Evolutionary conservation across 1,140 invertebrate genomes (phyloP).

Genomic region (Lordiphosa clarofinis): DNA sequence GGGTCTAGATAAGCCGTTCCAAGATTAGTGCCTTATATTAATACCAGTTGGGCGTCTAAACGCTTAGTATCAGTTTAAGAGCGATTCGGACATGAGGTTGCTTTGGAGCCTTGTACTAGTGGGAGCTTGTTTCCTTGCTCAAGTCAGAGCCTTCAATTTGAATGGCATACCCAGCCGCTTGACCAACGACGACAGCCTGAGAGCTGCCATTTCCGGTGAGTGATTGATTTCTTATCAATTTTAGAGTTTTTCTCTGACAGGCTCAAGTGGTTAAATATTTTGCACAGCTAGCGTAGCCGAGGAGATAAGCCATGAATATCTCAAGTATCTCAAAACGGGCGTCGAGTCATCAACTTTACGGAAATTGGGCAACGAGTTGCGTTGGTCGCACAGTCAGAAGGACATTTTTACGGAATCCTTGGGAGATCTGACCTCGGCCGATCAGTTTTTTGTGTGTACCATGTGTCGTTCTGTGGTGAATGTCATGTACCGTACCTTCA

Average conservation of each 20-base stretch:
- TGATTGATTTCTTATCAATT: neutral
- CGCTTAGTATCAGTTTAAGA: conserved; percentile 30
- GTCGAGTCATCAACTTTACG: conserved; percentile 29
- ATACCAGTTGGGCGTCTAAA: neutral
- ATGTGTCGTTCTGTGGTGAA: conserved; percentile 80
- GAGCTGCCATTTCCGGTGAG: conserved; percentile 38
- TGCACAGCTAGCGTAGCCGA: conserved; percentile 43
- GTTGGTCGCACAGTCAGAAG: conserved; percentile 40
- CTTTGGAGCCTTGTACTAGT: conserved; percentile 34
- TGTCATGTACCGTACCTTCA: conserved; percentile 75
- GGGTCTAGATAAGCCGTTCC: conserved; percentile 12
- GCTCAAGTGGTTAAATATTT: conserved; percentile 22
- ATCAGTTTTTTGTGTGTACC: conserved; percentile 80
- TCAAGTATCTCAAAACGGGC: conserved; percentile 52
- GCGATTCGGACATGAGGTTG: conserved; percentile 31
- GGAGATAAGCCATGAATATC: conserved; percentile 57
- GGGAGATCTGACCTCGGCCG: conserved; percentile 32
- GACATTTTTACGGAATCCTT: conserved; percentile 55
- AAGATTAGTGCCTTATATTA: conserved; percentile 52
- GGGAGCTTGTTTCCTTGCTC: conserved; percentile 19
- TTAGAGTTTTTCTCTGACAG: conserved; percentile 12
- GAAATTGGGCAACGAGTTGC: conserved; percentile 33
- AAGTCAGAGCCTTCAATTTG: conserved; percentile 20
- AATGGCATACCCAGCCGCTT: conserved; percentile 17
- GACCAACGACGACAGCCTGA: conserved; percentile 24